A percentile compares a stretch with the other conserved stretches of the same genome.
Conservation (phyloP, 2,113 vertebrate species). For the Fulica atra region DNA sequence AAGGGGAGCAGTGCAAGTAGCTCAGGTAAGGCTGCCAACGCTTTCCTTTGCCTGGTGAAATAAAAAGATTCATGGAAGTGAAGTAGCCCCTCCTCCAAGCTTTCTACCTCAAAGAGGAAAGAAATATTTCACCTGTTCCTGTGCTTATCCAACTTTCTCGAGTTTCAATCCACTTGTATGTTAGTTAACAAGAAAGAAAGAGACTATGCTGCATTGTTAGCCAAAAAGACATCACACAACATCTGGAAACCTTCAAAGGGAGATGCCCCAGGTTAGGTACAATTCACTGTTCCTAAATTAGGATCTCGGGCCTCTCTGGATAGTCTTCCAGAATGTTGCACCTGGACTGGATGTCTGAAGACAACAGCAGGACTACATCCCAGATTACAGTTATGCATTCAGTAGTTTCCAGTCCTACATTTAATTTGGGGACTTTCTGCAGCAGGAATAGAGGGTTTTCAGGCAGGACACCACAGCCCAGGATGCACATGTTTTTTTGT, state of each 20-base stretch:
- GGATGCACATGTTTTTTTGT: not conserved
- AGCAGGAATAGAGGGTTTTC: not conserved
- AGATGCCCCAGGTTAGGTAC: not conserved
- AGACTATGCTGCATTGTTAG: not conserved
- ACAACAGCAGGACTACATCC: accelerated
- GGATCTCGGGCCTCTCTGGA: not conserved
- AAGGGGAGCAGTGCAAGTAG: not conserved
- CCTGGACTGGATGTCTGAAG: not conserved
- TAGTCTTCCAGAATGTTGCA: not conserved
- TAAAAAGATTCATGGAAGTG: not conserved
- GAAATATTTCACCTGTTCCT: not conserved
- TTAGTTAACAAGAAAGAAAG: not conserved
- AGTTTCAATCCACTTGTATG: accelerated
- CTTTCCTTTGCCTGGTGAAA: not conserved
- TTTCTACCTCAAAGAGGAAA: not conserved
- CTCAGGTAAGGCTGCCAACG: not conserved
- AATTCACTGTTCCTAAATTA: not conserved
- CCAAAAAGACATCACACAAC: not conserved
- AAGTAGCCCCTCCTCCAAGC: not conserved
- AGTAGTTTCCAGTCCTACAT: not conserved
- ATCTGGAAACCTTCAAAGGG: not conserved
- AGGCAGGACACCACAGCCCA: not conserved
- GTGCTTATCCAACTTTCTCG: not conserved
- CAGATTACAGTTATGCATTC: not conserved
- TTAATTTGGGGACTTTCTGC: not conserved